Evolutionary conservation across 2,888 invertebrate genomes (phyloP), one percentile per base, ranked within the genome.

Genomic region (Pemphredon lugubris): DNA sequence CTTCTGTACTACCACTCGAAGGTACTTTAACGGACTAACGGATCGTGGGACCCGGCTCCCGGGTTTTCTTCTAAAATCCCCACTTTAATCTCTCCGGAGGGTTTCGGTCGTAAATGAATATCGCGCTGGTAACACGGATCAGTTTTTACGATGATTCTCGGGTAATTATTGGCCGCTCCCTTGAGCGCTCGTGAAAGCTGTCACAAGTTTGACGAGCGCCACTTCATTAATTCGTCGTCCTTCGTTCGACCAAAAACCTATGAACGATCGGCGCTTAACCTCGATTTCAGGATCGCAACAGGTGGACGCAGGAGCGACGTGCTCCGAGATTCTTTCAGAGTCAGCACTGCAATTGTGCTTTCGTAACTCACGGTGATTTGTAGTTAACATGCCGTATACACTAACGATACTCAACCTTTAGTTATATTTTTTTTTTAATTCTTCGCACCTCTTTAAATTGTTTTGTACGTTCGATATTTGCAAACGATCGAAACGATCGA

Each of bases 61-160:
- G 39, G 42, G 60, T 79, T n/a, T 78, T 65, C 72, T 68, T 50
- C 50, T 55, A 45, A 55, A 20, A 40, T 26, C 68, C 58, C 64
- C 77, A 57, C 65, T 47, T 53, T 30, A 20, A 42, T 40, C 44
- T 34, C n/a, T 69, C 14, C 23, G 64, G 58, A 50, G 59, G 70
- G 44, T 61, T 55, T 14, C 48, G 14, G 51, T 23, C 58, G 40
- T 60, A 73, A 75, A 73, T 23, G 57, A 72, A 64, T 53, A 64
- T 26, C 54, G 55, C 45, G 21, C n/a, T 9, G 50, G 32, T 40
- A 21, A 13, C 30, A 11, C 39, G 37, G 48, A 64, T 57, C 48
- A 48, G 58, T 68, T 78, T 16, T 74, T 73, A 82, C 63, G 67
- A 72, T 37, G 32, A 68, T 40, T 75, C 53, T 21, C 64, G 59